Evolutionary conservation across 2,888 invertebrate species (phyloP).

Genomic region (Eupithecia subfuscata): DNA sequence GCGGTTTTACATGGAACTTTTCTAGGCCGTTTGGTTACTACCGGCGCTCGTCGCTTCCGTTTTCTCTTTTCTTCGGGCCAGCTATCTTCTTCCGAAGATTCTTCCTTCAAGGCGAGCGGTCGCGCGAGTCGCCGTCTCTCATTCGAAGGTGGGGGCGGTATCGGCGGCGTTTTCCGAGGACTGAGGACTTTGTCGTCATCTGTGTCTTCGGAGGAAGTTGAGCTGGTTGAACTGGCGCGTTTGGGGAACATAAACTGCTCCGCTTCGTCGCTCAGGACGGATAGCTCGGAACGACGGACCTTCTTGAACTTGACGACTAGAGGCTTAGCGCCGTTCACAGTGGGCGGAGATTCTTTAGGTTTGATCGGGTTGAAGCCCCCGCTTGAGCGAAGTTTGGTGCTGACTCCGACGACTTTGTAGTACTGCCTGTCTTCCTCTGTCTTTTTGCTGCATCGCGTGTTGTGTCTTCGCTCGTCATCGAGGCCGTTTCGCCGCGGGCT

Average conservation of each 20-base stretch:
- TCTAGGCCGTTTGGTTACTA: slow-evolving; percentile 56
- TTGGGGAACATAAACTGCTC: slow-evolving; percentile 94
- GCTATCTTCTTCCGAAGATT: slow-evolving; percentile 77
- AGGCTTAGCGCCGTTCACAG: slow-evolving; percentile 82
- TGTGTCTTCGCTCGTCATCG: slow-evolving; percentile 67
- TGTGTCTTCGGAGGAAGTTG: slow-evolving; percentile 84
- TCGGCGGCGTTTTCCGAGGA: slow-evolving; percentile 69
- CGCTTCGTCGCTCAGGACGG: slow-evolving; percentile 91
- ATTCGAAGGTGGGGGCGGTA: slow-evolving; percentile 58
- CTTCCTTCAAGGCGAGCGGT: slow-evolving; percentile 75
- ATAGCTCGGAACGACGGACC: slow-evolving; percentile 89
- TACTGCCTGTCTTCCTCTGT: slow-evolving; percentile 79
- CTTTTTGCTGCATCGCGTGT: slow-evolving; percentile 68
- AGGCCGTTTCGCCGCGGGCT: slow-evolving; percentile 69
- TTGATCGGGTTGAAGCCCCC: slow-evolving; percentile 67
- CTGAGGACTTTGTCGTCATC: slow-evolving; percentile 65
- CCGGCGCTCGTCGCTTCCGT: slow-evolving; percentile 60
- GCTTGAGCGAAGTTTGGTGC: slow-evolving; percentile 87
- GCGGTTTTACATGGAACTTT: slow-evolving; percentile 29
- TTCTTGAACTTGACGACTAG: slow-evolving; percentile 90
- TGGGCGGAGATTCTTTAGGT: slow-evolving; percentile 69
- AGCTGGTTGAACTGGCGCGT: slow-evolving; percentile 83
- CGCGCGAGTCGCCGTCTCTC: slow-evolving; percentile 72
- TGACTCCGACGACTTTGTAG: slow-evolving; percentile 89
- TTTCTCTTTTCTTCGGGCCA: slow-evolving; percentile 70